These are phyloP conservation scores for Myoxocephalus aenaeus DNA, from an alignment of 2,797 vertebrate species.

Conservation along the genomic window DNA sequence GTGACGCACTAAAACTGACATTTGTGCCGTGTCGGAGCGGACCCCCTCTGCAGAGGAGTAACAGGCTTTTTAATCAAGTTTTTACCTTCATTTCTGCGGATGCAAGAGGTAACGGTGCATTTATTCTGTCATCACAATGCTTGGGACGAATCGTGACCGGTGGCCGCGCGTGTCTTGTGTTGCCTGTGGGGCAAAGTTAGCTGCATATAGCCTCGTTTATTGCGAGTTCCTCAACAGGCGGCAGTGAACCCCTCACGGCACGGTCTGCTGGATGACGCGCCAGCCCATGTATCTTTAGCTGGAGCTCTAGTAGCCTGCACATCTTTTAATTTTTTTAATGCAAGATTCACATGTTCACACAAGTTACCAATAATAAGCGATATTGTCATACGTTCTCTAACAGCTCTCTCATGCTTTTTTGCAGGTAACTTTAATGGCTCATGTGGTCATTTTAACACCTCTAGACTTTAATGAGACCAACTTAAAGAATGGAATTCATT, in stretches of 20 bases:
- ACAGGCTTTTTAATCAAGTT: constrained; percentile 57
- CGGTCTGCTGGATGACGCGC: not conserved
- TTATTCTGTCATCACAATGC: not conserved
- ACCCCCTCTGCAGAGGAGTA: constrained; percentile 71
- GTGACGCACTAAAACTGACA: constrained; percentile 75
- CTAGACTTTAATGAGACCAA: too few species aligned
- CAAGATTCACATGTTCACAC: not conserved
- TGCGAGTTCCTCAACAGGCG: constrained; percentile 61
- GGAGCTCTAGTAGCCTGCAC: not conserved
- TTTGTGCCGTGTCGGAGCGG: constrained; percentile 54
- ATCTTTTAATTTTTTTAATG: not conserved
- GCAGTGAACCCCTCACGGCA: constrained; percentile 32
- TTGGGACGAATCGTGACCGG: constrained; percentile 8
- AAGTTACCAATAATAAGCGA: not conserved
- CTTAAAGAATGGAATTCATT: too few species aligned
- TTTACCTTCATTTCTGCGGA: constrained; percentile 33
- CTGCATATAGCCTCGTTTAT: constrained; percentile 45
- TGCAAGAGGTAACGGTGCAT: constrained; percentile 65
- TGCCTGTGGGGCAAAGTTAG: constrained; percentile 53
- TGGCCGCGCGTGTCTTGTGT: constrained; percentile 10
- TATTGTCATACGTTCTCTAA: not conserved
- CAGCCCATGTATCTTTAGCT: not conserved
- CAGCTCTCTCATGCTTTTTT: not conserved
- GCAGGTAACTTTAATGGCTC: too few species aligned
- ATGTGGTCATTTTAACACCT: too few species aligned